Conservation (phyloP, 2,113 vertebrate species). For the Forbesichthys papilliferus region DNA sequence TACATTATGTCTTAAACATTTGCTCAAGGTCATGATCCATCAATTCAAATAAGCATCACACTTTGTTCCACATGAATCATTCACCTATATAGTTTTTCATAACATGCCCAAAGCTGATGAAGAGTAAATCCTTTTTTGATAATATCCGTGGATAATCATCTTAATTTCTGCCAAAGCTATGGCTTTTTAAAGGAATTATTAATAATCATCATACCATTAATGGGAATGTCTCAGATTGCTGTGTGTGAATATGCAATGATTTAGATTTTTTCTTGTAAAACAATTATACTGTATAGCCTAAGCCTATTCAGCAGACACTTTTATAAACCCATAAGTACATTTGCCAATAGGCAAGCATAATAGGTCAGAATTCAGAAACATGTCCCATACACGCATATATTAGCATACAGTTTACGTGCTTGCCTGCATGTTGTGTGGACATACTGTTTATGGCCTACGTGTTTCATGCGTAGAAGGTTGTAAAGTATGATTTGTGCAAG, state of each 20-base stretch:
- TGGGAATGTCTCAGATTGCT: too few species aligned
- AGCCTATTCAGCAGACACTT: too few species aligned
- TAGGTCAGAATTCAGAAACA: too few species aligned
- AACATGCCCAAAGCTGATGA: slow-evolving; percentile 41
- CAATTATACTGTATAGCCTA: too few species aligned
- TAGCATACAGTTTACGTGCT: background rate
- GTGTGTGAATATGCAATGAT: background rate
- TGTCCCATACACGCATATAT: background rate
- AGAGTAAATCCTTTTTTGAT: slow-evolving; percentile 32
- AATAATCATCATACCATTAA: background rate
- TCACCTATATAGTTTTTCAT: slow-evolving; percentile 42
- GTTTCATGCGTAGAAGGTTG: background rate
- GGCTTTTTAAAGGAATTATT: slow-evolving; percentile 1
- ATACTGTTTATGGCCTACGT: background rate
- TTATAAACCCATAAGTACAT: too few species aligned
- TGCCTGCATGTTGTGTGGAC: background rate
- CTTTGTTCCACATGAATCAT: slow-evolving; percentile 51
- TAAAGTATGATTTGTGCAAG: slow-evolving; percentile 2
- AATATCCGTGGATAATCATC: slow-evolving; percentile 16
- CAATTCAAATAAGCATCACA: slow-evolving; percentile 15
- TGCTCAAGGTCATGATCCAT: slow-evolving; percentile 47
- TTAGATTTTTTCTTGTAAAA: background rate
- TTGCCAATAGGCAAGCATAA: too few species aligned
- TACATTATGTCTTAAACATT: slow-evolving; percentile 47
- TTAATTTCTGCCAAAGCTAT: background rate